Evolutionary conservation across 2,797 vertebrate species (phyloP).

Genomic region (Pachyuromys duprasi): DNA sequence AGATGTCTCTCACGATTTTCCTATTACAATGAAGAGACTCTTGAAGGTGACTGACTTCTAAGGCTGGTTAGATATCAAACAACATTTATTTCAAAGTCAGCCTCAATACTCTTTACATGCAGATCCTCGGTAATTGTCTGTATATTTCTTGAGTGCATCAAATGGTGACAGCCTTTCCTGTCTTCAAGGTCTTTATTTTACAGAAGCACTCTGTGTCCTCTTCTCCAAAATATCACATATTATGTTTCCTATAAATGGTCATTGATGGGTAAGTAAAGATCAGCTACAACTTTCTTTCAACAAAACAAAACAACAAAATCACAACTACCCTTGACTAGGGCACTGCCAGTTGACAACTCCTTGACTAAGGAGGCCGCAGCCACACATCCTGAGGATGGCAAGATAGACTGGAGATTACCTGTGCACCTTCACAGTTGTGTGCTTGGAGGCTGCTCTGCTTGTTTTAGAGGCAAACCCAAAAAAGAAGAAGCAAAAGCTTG

Average conservation of each 20-base stretch:
- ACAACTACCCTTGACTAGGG: not conserved
- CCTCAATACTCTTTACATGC: not conserved
- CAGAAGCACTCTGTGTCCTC: not conserved
- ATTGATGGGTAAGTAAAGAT: not conserved
- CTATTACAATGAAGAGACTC: not conserved
- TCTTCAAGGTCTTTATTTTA: not conserved
- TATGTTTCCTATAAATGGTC: not conserved
- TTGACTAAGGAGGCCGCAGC: fast-evolving
- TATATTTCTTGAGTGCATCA: not conserved
- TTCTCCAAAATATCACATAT: not conserved
- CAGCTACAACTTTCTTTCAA: not conserved
- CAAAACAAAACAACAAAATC: not conserved
- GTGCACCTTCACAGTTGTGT: not conserved
- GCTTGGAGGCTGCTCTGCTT: not conserved
- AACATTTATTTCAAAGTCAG: not conserved
- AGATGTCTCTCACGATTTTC: not conserved
- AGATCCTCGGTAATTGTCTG: not conserved
- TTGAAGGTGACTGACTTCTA: not conserved
- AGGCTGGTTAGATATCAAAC: not conserved
- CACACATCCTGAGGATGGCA: not conserved
- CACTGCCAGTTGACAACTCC: not conserved
- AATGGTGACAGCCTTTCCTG: not conserved
- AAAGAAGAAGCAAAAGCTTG: no score
- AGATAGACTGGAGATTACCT: not conserved
- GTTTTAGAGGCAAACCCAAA: not conserved